Base-by-base conservation (phyloP, 2,113 vertebrate genomes). In the Lutjanus erythropterus region DNA sequence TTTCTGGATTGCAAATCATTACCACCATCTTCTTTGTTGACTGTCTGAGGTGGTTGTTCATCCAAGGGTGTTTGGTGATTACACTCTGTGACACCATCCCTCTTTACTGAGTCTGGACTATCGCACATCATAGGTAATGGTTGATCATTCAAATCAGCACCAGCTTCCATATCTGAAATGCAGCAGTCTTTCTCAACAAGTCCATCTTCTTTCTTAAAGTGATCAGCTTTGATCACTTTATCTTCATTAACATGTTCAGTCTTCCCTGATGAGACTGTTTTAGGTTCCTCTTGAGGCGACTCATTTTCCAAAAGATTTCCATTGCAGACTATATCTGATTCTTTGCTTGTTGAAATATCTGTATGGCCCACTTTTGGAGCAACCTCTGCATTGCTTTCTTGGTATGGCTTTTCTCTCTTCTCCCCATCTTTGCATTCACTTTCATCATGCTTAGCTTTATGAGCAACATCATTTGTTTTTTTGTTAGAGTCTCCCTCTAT, bases 291-390 rank as follows among this genome's bases (percentile, higher is more conserved):
- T 10, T 3, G 33, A 64, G 53, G 59, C 11, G 39, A 15, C 5
- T 82, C 62, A 50, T 59, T 69, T 68, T 65, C 60, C 16, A 78
- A 50, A 82, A 73, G 4, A 46, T 33, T 71, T 58, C 18, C 61
- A 56, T 74, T 64, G 44, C 64, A 50, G 10, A 65, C 3, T 5
- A 55, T 6, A 52, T 10, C 21, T 0, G 35, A 70, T 15, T 70
- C 52, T 35, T 58, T 12, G 2, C 53, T 58, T 55, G 39, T 64
- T 67, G 39, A 49, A 59, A 62, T 41, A 64, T 72, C 1, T 65
- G 27, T 23, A 29, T 14, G 0, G 25, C 12, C 25, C 1, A 15
- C 6, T 59, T 80, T 19, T 33, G 25, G 21, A 61, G n/a, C 56
- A n/a, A 14, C 4, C 55, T 81, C 59, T 35, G 33, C 2, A 61